Evolutionary conservation across 2,797 vertebrate genomes (phyloP), one percentile per base, ranked within the genome.

Genomic region (Furcifer pardalis): DNA sequence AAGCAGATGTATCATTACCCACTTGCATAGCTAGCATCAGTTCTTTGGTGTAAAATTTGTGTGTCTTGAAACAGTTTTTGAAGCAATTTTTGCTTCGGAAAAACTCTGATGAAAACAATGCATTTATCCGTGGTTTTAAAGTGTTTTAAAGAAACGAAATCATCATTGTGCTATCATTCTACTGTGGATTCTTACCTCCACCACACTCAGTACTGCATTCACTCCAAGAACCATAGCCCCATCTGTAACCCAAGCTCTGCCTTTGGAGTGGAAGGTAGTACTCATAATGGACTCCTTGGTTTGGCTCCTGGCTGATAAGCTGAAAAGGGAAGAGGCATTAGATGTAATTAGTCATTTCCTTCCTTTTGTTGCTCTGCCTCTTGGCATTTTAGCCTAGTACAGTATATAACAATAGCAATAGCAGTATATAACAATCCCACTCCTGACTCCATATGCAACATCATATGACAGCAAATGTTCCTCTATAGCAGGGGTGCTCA

Each of bases 241-340:
- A 99, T 93, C 96, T 96, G 94, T 98, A 97, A 25, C 96, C 96
- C 0, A 94, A 87, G 9, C 81, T 69, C 30, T 96, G 95, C 37
- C 89, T 93, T n/a, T 91, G 91, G 15, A 93, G 87, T 0, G 98
- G 97, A 65, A 99, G 94, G 94, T 98, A 97, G 89, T 96, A 99
- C 81, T 99, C 98, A 0, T 97, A 99, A 75, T 96, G 96, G 5
- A 99, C 93, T 0, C 98, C 98, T 0, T 93, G 97, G 93, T 98
- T 99, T 74, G 94, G 91, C 88, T 99, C 98, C 94, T 99, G 98
- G 92, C 96, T 98, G 95, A 99, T 97, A 77, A 99, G 95, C 99
- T 99, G 94, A 1, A 79, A 84, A 15, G 7, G 19, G 80, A 88
- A 10, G 1, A 13, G 42, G 84, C 40, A 49, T 86, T 75, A 76